These are phyloP conservation scores for Pterocles burchelli DNA, from an alignment of 2,113 vertebrate species.

Conservation along the genomic window DNA sequence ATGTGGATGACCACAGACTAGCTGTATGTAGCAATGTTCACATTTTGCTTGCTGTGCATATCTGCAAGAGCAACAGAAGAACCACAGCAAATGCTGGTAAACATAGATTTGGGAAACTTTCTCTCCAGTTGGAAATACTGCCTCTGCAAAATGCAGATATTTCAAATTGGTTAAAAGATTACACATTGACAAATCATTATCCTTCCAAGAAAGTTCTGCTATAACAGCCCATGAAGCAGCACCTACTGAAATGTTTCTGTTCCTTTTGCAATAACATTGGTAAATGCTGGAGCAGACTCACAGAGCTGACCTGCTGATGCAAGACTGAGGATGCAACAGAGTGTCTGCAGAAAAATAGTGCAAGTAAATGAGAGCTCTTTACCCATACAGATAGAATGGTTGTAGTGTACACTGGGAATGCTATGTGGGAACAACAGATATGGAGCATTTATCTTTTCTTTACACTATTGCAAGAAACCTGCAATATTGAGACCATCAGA, in stretches of 20 bases:
- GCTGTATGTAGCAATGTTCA: fast-evolving
- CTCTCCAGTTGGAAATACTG: neutral
- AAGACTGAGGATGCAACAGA: neutral
- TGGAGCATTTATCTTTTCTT: fast-evolving
- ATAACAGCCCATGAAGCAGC: neutral
- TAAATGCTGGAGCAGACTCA: neutral
- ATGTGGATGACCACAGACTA: neutral
- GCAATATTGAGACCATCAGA: fast-evolving
- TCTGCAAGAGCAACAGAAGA: neutral
- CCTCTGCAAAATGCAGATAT: neutral
- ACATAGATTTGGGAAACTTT: neutral
- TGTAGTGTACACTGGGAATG: too few species aligned
- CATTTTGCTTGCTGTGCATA: neutral
- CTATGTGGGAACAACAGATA: neutral
- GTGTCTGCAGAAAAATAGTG: neutral
- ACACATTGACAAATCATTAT: neutral
- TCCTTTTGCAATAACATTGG: neutral
- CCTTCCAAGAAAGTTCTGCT: neutral
- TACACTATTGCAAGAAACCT: neutral
- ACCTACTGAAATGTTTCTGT: neutral
- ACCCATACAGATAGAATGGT: neutral
- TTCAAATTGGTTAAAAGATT: neutral
- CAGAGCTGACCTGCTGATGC: neutral
- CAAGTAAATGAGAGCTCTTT: neutral
- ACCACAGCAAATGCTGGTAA: neutral